A percentile compares a stretch with the other conserved stretches of the same genome.
Conservation (phyloP, 1,140 invertebrate genomes). For the Hycleus cichorii region DNA sequence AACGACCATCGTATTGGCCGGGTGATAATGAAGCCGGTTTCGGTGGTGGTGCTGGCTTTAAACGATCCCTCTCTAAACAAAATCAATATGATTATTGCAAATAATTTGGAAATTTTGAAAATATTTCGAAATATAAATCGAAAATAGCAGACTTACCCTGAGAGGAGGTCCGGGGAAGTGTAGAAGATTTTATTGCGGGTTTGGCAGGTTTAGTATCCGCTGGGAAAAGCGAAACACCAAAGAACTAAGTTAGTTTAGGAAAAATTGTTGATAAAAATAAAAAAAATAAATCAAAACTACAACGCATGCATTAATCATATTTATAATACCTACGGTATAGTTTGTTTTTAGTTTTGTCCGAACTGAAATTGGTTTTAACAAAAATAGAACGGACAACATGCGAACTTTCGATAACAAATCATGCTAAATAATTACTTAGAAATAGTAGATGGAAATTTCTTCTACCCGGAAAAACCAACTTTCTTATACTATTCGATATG, state of each 20-base stretch:
- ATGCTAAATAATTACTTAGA: no score
- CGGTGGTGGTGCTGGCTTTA: slow-evolving; percentile 76
- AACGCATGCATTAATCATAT: slow-evolving; percentile 14
- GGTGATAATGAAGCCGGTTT: slow-evolving; percentile 68
- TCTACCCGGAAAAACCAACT: no score
- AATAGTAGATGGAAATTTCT: no score
- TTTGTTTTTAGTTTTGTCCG: no score
- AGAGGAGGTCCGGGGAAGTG: slow-evolving; percentile 82
- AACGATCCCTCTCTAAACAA: slow-evolving; percentile 64
- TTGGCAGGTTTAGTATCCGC: slow-evolving; percentile 88
- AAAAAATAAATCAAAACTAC: slow-evolving; percentile 13
- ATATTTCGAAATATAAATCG: background rate
- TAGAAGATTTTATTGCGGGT: slow-evolving; percentile 90
- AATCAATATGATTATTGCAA: background rate
- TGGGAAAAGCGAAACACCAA: slow-evolving; percentile 49
- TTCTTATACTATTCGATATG: no score
- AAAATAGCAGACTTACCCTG: slow-evolving; percentile 65
- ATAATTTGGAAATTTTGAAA: slow-evolving; percentile 1
- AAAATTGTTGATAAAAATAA: background rate
- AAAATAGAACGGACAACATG: no score
- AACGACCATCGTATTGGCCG: slow-evolving; percentile 54
- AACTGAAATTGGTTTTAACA: no score
- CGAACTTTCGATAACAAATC: no score
- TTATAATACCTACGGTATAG: no score
- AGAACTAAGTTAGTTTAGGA: slow-evolving; percentile 32